Percentiles rank a stretch among this genome's conserved stretches.
Conservation (phyloP, 2,113 vertebrate species). For the Actenoides lindsayi region DNA sequence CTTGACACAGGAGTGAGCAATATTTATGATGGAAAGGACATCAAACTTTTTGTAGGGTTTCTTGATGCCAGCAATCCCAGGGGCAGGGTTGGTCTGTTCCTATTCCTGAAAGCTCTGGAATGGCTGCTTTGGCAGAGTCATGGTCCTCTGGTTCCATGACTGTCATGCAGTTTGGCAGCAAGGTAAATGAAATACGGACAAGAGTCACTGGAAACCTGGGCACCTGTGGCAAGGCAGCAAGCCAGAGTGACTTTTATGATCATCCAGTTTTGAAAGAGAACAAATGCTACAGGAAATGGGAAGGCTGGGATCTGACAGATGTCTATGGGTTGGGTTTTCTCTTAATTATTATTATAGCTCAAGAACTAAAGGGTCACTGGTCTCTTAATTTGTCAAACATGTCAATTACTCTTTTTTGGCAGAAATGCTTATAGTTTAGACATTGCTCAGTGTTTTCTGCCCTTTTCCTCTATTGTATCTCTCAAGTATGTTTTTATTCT, state of each 20-base stretch:
- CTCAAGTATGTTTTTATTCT: not conserved
- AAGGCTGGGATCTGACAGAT: not conserved
- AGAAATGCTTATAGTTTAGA: not conserved
- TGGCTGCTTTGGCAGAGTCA: not conserved
- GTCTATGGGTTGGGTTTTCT: not conserved
- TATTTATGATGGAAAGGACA: not conserved
- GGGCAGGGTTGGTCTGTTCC: not conserved
- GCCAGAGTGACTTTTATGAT: not conserved
- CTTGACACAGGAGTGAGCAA: not conserved
- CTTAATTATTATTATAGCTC: not conserved
- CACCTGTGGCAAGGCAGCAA: not conserved
- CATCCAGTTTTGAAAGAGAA: not conserved
- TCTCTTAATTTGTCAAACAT: not conserved
- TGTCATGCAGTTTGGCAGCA: not conserved
- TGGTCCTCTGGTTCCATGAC: not conserved
- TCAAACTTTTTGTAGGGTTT: not conserved
- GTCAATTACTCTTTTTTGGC: not conserved
- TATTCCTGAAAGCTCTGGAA: not conserved
- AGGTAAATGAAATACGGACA: conserved; percentile 27
- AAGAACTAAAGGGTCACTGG: not conserved
- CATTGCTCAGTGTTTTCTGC: not conserved
- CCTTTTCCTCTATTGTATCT: not conserved
- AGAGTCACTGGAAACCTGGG: conserved; percentile 9
- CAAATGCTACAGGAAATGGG: not conserved
- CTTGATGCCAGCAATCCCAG: not conserved